These are phyloP conservation scores for Ormyrus nitidulus DNA, from an alignment of 2,888 invertebrate genomes.

Conservation along the genomic window DNA sequence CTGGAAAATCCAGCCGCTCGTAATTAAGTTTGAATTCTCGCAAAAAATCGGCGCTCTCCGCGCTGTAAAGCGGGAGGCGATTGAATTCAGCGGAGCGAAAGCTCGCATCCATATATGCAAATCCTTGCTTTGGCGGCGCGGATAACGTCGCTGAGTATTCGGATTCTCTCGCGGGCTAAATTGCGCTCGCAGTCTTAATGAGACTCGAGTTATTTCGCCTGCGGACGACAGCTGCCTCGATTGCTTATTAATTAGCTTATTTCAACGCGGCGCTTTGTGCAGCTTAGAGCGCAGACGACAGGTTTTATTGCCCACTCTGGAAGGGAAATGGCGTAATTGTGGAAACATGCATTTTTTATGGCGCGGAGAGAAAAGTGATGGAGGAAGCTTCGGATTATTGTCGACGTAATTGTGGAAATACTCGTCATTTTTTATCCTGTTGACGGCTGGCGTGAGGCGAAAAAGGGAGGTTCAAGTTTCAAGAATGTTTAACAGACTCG, in stretches of 20 bases:
- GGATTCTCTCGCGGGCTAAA: conserved; percentile 2
- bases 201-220: conserved; percentile 8
- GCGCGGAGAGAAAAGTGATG: too few species aligned
- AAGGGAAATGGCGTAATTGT: too few species aligned
- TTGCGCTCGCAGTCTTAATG: conserved; percentile 33
- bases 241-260: conserved; percentile 12
- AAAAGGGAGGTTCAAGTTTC: too few species aligned
- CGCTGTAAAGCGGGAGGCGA: conserved; percentile 9
- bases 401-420: too few species aligned
- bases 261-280: too few species aligned
- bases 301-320: too few species aligned
- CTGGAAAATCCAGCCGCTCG: background rate
- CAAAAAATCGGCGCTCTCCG: background rate
- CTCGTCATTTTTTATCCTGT: too few species aligned
- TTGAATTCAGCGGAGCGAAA: conserved; percentile 20
- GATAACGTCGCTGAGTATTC: background rate
- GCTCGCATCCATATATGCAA: conserved; percentile 37
- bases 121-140: conserved; percentile 10
- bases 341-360: too few species aligned
- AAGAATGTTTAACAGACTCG: too few species aligned
- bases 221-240: conserved; percentile 1
- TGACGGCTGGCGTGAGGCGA: too few species aligned
- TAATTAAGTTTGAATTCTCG: conserved; percentile 32
- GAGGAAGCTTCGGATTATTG: too few species aligned
- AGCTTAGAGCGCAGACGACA: too few species aligned